Evolutionary conservation across 2,113 vertebrate species (phyloP), one percentile per base, ranked within the genome.

Genomic region (Alosa alosa): DNA sequence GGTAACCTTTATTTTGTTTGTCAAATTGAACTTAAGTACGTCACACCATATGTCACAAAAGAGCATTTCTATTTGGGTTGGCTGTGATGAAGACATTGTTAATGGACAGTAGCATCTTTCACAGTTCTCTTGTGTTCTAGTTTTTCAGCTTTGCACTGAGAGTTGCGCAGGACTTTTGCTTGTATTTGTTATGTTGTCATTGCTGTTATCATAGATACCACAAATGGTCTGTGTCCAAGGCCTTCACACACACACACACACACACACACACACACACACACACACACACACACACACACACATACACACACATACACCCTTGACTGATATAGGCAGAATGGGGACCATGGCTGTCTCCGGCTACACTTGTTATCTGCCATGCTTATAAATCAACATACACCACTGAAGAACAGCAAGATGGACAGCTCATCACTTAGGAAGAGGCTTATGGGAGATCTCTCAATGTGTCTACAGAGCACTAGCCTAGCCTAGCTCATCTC

Each of bases 71-170:
- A n/a, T 41, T 81, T 81, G 82, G 86, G 60, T 81, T n/a, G 41
- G 64, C 44, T 82, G 39, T 81, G 68, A 78, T 57, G 57, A 81
- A 46, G 44, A 22, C 64, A 82, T 22, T 49, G 52, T 55, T 0
- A 50, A 72, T 25, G 60, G 72, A 60, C 86, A 81, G 20, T 52
- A 36, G n/a, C 49, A 83, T 57, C 31, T 86, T 44, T 78, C 18
- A 46, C 47, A 44, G 72, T 64, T 86, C 49, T 86, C 82, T 72
- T 47, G 47, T 52, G 60, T 50, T 72, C 49, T 41, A 86, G 81
- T 41, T 68, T 68, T 68, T 25, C 6, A 11, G 64, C n/a, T 68
- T 68, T 68, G 64, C 64, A 68, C 64, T 68, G 8, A 68, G n/a
- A 68, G 8, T 52, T 25, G 64, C n/a, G 6, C 64, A 31, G 64